Evolutionary conservation across 1,140 invertebrate genomes (phyloP).

Genomic region (Leptinotarsa texana): DNA sequence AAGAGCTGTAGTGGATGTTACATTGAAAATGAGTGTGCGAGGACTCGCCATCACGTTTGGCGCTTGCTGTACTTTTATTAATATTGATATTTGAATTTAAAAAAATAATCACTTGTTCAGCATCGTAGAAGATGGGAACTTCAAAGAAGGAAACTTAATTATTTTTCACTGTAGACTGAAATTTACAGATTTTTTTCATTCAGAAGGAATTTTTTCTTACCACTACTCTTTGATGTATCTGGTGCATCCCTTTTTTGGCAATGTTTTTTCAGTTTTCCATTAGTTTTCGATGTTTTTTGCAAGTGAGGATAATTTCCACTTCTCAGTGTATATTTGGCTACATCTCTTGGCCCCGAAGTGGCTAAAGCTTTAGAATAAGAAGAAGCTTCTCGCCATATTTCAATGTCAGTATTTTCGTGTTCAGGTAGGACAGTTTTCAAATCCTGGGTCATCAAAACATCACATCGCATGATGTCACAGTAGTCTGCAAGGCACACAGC

Average conservation of each 20-base stretch:
- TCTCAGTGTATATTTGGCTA: constrained; percentile 50
- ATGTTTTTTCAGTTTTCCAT: constrained; percentile 37
- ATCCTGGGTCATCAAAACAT: constrained; percentile 78
- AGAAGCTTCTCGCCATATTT: constrained; percentile 73
- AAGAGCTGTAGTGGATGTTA: no score
- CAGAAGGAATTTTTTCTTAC: constrained; percentile 11
- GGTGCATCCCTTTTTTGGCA: constrained; percentile 50
- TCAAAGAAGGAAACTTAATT: not conserved
- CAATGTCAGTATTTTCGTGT: constrained; percentile 72
- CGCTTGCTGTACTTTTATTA: no score
- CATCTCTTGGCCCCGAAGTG: constrained; percentile 57
- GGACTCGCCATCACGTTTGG: no score
- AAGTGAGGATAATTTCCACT: constrained; percentile 41
- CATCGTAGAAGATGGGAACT: not conserved
- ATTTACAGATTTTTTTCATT: no score
- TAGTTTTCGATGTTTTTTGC: constrained; percentile 37
- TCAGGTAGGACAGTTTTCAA: constrained; percentile 61
- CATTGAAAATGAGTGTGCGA: no score
- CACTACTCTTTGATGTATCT: constrained; percentile 39
- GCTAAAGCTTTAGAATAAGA: constrained; percentile 69
- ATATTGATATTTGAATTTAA: no score
- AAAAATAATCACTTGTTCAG: no score
- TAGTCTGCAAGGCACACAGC: constrained; percentile 90
- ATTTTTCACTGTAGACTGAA: no score
- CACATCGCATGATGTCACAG: constrained; percentile 94